These are phyloP conservation scores for Apotomis turbidana DNA, from an alignment of 2,888 invertebrate genomes.

Conservation along the genomic window DNA sequence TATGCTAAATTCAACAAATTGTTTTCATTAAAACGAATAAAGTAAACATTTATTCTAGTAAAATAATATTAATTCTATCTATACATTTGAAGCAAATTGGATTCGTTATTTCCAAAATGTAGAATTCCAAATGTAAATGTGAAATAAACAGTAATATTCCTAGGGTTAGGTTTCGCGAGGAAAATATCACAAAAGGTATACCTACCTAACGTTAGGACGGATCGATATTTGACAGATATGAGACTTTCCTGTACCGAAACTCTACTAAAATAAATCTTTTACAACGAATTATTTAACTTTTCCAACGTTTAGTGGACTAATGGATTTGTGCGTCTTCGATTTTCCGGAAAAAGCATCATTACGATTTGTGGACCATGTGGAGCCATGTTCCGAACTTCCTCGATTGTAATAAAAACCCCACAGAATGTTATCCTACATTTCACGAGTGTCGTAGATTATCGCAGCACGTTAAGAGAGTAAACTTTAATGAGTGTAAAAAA, in stretches of 20 bases:
- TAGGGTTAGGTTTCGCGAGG: too few species aligned
- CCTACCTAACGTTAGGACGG: too few species aligned
- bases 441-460: conserved; percentile 40
- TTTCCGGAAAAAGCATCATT: conserved; percentile 26
- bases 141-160: too few species aligned
- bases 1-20: too few species aligned
- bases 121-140: too few species aligned
- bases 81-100: too few species aligned
- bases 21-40: too few species aligned
- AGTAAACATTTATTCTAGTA: too few species aligned
- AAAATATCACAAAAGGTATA: too few species aligned
- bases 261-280: neutral
- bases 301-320: neutral
- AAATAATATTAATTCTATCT: too few species aligned
- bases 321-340: conserved; percentile 17
- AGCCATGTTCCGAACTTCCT: conserved; percentile 26
- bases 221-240: too few species aligned
- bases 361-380: conserved; percentile 23
- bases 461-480: conserved; percentile 40
- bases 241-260: neutral
- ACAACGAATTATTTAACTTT: neutral
- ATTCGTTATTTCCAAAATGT: too few species aligned
- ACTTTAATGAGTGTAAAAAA: conserved; percentile 42
- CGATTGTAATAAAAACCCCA: conserved; percentile 30
- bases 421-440: conserved; percentile 38